These are phyloP conservation scores for Mizuhopecten yessoensis DNA, from an alignment of 1,140 invertebrate species.

Conservation along the genomic window DNA sequence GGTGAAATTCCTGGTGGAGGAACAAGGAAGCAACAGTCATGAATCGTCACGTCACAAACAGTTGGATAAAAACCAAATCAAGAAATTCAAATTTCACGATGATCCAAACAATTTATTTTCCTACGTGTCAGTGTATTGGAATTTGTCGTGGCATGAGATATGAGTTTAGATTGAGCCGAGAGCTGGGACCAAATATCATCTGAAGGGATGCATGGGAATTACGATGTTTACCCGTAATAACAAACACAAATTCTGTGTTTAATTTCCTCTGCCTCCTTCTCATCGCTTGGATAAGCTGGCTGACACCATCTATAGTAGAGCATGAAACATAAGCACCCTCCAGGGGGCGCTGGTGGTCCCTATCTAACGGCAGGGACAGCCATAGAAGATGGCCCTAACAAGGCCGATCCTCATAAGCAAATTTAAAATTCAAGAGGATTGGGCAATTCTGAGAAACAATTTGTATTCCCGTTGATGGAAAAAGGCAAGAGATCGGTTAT, in stretches of 20 bases:
- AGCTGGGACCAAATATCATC: conserved; percentile 4
- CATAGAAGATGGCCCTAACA: not conserved
- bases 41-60: conserved; percentile 25
- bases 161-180: conserved; percentile 31
- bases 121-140: not conserved
- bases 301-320: conserved; percentile 4
- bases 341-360: not conserved
- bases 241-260: conserved; percentile 39
- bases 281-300: conserved; percentile 31
- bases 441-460: conserved; percentile 38
- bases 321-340: not conserved
- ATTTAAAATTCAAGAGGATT: conserved; percentile 4
- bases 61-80: conserved; percentile 28
- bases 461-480: conserved; percentile 18
- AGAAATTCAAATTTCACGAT: conserved; percentile 32
- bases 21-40: conserved; percentile 24
- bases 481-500: conserved; percentile 5
- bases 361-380: not conserved
- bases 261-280: not conserved
- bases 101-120: conserved; percentile 33
- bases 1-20: not conserved
- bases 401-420: conserved; percentile 24
- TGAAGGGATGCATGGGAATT: conserved; percentile 1
- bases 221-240: not conserved
- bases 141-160: conserved; percentile 6